Base-by-base conservation (phyloP, 2,888 invertebrate species). In the Uropetala carovei region DNA sequence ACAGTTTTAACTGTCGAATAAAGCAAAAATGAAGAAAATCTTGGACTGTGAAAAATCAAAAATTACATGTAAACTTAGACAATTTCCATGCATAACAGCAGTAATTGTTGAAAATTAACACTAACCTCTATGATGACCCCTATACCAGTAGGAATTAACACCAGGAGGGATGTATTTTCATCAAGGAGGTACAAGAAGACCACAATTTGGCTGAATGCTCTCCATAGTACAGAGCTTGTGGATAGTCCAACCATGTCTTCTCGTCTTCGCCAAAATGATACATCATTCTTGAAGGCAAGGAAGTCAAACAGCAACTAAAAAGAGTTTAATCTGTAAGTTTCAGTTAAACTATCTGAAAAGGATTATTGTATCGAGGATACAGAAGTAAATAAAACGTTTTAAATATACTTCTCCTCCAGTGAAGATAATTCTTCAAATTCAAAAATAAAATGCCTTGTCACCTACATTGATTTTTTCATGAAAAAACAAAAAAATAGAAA, bases 281-380 rank as follows among this genome's bases (percentile, higher is more conserved):
- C 98, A 94, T 99, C 99, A 95, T 99, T 99, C 96, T 99, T 99
- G 95, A 99, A 99, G 0, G 99, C 99, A 92, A 99, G 96, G 94
- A 99, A 98, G 95, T 99, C 99, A 94, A 99, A 98, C 81, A 99
- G 95, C 93, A 99, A 95, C 98, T 99, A 96, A 22, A 96, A 96
- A 92, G 92, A 93, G 43, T 43, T 43, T 43, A 43, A 43, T 43
- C 43, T 43, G 43, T 43, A 43, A 43, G 5, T 43, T 43, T 43
- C 43, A 43, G 43, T 43, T 43, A 43, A 43, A 43, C 43, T 43
- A 43, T 43, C 43, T 43, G 43, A 43, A 43, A 43, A 43, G 5
- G 5, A 5, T 43, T 43, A 43, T 43, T 43, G 1, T 43, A 43
- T 5, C 5, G 43, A 43, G 43, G 1, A 43, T 43, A 43, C 43